phyloP scores from a whole-genome alignment of 2,797 vertebrate species.

The Tenualosa thibaudeaui region DNA sequence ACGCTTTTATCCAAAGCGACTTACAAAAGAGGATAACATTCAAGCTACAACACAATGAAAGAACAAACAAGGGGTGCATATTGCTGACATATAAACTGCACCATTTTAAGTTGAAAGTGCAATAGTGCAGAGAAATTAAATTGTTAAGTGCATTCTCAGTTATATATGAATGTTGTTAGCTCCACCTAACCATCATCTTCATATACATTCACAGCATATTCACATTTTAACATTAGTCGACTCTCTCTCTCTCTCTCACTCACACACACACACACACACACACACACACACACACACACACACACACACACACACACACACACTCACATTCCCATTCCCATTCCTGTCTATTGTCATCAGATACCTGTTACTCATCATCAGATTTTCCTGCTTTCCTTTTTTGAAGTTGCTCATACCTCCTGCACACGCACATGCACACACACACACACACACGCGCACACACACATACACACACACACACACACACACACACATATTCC shows the following conservation, averaged over 20 bases:
- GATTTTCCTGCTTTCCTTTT: background rate
- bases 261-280: too few species aligned
- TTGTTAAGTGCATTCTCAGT: too few species aligned
- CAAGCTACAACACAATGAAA: too few species aligned
- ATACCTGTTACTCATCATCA: background rate
- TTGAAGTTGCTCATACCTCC: constrained; percentile 43
- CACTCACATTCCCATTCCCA: background rate
- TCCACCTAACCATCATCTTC: background rate
- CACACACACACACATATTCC: background rate
- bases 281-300: too few species aligned
- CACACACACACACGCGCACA: background rate
- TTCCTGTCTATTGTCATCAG: too few species aligned
- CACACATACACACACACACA: constrained; percentile 12
- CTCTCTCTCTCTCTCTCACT: background rate
- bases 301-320: background rate
- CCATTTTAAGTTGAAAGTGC: too few species aligned
- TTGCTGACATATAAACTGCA: too few species aligned
- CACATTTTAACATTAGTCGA: too few species aligned
- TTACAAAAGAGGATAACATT: too few species aligned
- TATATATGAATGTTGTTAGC: background rate
- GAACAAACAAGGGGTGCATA: too few species aligned
- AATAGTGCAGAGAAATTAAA: too few species aligned
- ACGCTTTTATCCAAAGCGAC: too few species aligned
- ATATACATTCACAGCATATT: background rate
- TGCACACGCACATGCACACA: background rate